A percentile compares a stretch with the other conserved stretches of the same genome.
phyloP scores from a whole-genome alignment of 2,888 invertebrate species.

The Lysandra coridon region DNA sequence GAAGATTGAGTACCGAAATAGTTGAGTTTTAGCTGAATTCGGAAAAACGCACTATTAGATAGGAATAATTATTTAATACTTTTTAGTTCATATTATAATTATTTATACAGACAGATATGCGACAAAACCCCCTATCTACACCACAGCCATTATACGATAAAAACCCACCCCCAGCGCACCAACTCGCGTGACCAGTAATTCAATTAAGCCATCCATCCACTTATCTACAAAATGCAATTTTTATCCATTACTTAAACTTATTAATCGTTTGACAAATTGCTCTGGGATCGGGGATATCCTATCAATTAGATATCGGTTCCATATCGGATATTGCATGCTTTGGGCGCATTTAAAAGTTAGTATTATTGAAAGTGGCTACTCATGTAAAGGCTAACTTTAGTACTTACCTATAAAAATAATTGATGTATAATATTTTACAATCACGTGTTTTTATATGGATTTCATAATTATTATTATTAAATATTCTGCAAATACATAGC shows the following conservation, averaged over 20 bases:
- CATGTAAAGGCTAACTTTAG: background rate
- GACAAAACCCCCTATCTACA: background rate
- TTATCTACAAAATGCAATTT: constrained; percentile 52
- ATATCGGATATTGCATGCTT: constrained; percentile 9
- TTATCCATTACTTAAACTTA: constrained; percentile 44
- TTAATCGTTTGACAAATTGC: constrained; percentile 47
- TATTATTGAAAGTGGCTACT: background rate
- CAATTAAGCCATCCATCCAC: constrained; percentile 64
- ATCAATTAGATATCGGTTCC: constrained; percentile 20
- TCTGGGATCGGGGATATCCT: constrained; percentile 36
- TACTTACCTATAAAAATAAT: background rate
- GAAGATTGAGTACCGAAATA: no score
- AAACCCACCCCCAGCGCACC: constrained; percentile 29
- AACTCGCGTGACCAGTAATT: constrained; percentile 53
- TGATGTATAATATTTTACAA: no score
- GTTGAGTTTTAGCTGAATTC: no score
- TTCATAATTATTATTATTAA: no score
- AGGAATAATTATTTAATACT: no score
- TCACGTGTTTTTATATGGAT: no score
- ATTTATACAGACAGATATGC: no score
- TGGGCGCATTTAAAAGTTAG: constrained; percentile 4
- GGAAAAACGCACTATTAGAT: no score
- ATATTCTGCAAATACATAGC: no score
- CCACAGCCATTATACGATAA: background rate
- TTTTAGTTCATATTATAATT: no score